Evolutionary conservation across 2,113 vertebrate genomes (phyloP).

Genomic region (Marcusenius ussheri): DNA sequence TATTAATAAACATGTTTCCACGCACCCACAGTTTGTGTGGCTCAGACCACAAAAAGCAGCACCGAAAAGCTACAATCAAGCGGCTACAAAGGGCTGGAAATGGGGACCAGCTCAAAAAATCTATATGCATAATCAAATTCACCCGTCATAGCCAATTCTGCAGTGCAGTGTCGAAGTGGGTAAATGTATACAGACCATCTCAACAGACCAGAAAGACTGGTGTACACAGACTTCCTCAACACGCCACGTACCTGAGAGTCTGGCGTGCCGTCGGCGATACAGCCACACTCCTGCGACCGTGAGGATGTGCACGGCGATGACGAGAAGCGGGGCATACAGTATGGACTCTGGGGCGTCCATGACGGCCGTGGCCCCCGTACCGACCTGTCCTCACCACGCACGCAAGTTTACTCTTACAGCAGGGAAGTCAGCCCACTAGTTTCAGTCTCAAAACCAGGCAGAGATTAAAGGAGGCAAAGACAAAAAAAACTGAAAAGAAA

Average conservation of each 20-base stretch:
- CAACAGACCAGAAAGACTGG: neutral
- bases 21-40: neutral
- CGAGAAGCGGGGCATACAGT: constrained; percentile 47
- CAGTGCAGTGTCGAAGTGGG: neutral
- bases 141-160: neutral
- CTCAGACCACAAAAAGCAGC: neutral
- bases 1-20: neutral
- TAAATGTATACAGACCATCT: neutral
- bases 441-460: neutral
- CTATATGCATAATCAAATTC: neutral
- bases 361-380: neutral
- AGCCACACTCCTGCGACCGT: constrained; percentile 59
- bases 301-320: constrained; percentile 54
- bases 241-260: constrained; percentile 36
- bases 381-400: neutral
- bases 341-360: constrained; percentile 54
- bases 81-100: neutral
- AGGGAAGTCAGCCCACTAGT: too few species aligned
- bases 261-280: constrained; percentile 33
- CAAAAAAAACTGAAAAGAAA: neutral
- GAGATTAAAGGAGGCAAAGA: neutral
- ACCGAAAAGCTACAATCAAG: neutral
- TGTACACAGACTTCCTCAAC: neutral
- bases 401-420: neutral
- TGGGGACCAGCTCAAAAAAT: neutral